Evolutionary conservation across 2,888 invertebrate species (phyloP), one percentile per base, ranked within the genome.

Genomic region (Rhyacophila evoluta): DNA sequence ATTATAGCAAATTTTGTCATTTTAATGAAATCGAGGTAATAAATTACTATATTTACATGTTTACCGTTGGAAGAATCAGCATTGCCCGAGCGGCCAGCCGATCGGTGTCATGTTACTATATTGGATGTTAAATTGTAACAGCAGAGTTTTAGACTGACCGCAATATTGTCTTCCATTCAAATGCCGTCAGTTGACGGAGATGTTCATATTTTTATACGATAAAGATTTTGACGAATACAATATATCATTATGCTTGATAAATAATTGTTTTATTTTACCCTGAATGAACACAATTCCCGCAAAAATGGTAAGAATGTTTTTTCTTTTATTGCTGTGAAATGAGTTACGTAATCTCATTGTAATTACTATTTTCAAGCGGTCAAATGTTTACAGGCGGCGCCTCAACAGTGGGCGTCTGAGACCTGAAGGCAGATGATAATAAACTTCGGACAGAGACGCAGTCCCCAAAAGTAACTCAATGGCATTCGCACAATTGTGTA

Each of bases 161-260:
- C 69, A 72, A 76, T 67, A 28, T 36, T 76, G 76, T 76, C 76
- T 76, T 76, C 76, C 76, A 55, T 75, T 74, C 25, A 27, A 74
- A 71, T 75, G 36, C 19, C 70, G 55, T 55, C 19, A 19, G 55
- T 55, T 19, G 55, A 55, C 19, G 55, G 55, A 55, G 19, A 55
- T 55, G 55, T 55, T 55, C 55, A 55, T 55, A 55, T 55, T 55
- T 55, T 55, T 55, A 19, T 55, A 55, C 55, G 19, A 55, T 55
- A 55, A 55, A 55, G 55, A 19, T 55, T 55, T 19, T 19, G 55
- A 55, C 19, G 55, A 55, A 19, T 55, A 19, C 55, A 55, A 55
- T 55, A 55, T 55, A 55, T 55, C 55, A 19, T n/a, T 55, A 55
- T 19, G 19, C 55, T 55, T 15, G 29, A 55, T 8, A 19, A 55